Evolutionary conservation across 2,888 invertebrate genomes (phyloP), one percentile per base, ranked within the genome.

Genomic region (Rhamphomyia laevipes): DNA sequence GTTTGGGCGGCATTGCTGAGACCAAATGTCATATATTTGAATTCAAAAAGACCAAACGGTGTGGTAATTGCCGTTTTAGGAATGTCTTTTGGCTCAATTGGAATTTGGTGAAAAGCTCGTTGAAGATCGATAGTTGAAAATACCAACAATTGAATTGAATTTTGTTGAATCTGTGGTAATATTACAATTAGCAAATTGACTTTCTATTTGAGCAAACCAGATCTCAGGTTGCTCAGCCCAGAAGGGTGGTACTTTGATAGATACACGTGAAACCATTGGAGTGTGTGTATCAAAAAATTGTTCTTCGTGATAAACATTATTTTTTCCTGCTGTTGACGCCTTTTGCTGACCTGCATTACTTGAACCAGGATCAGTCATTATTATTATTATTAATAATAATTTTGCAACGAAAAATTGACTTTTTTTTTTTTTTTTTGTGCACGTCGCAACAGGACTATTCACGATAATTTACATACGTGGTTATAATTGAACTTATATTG

Each of bases 121-220:
- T 15, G n/a, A 15, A 21, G 21, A 21, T 21, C 21, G 21, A 21
- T 21, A 21, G 21, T 21, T 4, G 21, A 21, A 21, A 21, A 21
- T 21, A 4, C 56, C 54, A 1, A 59, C 51, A 0, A 61, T 55
- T 17, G 55, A 55, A 2, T 56, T 48, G 37, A 58, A 61, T 40
- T 58, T 63, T 0, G 56, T 55, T 1, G 21, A 10, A 27, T 62
- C 61, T 1, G 46, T 23, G 1, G 44, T 53, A 7, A 62, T 57
- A 3, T 53, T 50, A 2, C 55, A 46, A 4, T 55, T 45, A 0
- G 38, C 46, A 47, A 63, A 63, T 43, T 59, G 59, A 0, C 56
- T 53, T 30, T 63, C 60, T 4, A 61, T 38, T 30, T 60, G 56
- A 0, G 59, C 56, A 37, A 63, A 61, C 61, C 61, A 64, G 33